Conservation (phyloP, 2,888 invertebrate genomes). For the Troilus luridus region DNA sequence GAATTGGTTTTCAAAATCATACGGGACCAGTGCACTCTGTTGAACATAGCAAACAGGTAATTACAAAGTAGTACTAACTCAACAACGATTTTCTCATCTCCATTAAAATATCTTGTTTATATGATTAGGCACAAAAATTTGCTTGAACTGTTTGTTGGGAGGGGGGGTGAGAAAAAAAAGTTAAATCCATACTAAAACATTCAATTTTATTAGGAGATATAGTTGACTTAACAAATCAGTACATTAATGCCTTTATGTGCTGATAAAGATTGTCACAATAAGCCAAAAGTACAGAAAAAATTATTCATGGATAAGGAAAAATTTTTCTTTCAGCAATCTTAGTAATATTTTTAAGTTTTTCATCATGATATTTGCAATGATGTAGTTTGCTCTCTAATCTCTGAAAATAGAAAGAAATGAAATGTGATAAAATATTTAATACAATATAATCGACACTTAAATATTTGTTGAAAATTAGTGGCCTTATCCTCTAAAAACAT, state of each 20-base stretch:
- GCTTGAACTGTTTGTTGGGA: no score
- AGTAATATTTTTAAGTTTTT: neutral
- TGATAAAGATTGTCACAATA: neutral
- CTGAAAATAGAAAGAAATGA: neutral
- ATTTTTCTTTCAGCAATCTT: neutral
- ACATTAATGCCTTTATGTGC: neutral
- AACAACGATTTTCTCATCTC: no score
- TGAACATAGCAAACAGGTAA: no score
- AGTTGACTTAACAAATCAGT: neutral
- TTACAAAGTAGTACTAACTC: no score
- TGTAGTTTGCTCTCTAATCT: slow-evolving; percentile 4
- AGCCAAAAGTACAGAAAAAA: neutral
- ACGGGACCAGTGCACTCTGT: no score
- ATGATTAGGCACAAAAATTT: no score
- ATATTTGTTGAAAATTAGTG: neutral
- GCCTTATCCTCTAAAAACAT: neutral
- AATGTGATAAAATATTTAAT: no score
- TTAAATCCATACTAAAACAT: neutral
- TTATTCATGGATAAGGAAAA: slow-evolving; percentile 10
- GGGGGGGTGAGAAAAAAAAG: no score
- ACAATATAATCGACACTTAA: no score
- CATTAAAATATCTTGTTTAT: no score
- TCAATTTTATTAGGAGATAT: neutral
- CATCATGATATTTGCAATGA: neutral
- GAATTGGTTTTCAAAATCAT: no score